Evolutionary conservation across 2,797 vertebrate genomes (phyloP), one percentile per base, ranked within the genome.

Genomic region (Aplochiton taeniatus): DNA sequence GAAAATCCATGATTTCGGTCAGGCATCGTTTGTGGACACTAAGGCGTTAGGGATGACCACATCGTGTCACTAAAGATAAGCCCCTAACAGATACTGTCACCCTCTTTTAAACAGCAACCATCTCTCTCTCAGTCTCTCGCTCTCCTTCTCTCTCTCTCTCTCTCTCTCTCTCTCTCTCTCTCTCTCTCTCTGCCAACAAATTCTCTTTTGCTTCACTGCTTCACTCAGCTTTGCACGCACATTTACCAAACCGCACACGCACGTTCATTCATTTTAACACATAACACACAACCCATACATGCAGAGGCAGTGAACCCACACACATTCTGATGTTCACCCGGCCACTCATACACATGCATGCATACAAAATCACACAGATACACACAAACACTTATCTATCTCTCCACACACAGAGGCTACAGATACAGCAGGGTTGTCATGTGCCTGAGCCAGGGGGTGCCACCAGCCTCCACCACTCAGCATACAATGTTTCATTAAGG

Each of bases 401-500:
- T 78, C 69, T 83, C 71, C 80, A 83, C 85, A 85, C 81, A 63
- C 68, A 31, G 31, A 31, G 31, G 31, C 31, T 31, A 31, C 31
- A 31, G 31, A 31, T 6, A 61, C 79, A 81, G 79, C 70, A 46
- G 77, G 68, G 68, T 71, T 68, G 80, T 87, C 83, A 87, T 87
- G 84, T 88, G 89, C 66, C 78, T 65, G 65, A 75, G 80, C 73
- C 83, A 72, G 85, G 83, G 80, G 80, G 85, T 77, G 79, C 79
- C 73, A 86, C 75, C 74, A 83, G 84, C 79, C 81, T 81, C 82
- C 74, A 83, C 73, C 71, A 19, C 76, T 70, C 66, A 46, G 72
- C 79, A 76, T 42, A 56, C 66, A 67, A 56, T 51, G 52, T 54
- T 68, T 60, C 12, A 66, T 74, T 77, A 80, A 59, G 65, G 68